Base-by-base conservation (phyloP, 1,140 invertebrate species). In the Drosophila nannoptera region DNA sequence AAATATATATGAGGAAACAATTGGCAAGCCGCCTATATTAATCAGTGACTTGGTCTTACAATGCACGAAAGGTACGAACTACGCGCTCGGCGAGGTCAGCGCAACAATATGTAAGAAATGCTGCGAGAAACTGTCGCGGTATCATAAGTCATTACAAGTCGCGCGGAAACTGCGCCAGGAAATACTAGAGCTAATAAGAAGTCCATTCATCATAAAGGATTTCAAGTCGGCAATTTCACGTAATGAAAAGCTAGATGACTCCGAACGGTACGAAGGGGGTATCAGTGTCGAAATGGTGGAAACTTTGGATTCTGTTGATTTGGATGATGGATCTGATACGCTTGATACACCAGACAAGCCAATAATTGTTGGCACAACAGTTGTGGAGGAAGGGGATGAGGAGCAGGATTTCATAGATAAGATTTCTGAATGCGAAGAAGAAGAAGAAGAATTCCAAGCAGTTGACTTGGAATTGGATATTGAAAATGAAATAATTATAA, bases 401-500 rank as follows among this genome's bases (percentile, higher is more conserved):
- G 66, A 77, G 29, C 72, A 75, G 7, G 35, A 60, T 11, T 55
- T 69, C 8, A 48, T 70, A 7, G 32, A 70, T 2, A 86, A 83
- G 7, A 50, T 67, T 46, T 63, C 65, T 0, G 62, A 63, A 5
- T 45, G 49, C 11, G 77, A 54, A 0, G 78, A 63, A 7, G 77
- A 54, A 0, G 78, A 63, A 7, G 68, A 75, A 8, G 76, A 80
- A 49, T 62, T 65, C 6, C 74, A 86, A 1, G 50, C 82, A 0
- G 71, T 86, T 29, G 68, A 81, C 32, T 32, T 86, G 14, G 77
- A 84, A 7, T 59, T 82, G 31, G 77, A 86, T 53, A 87, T 86
- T 22, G 81, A 86, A 8, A 87, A 77, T 40, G 81, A 86, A 31
- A 86, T 86, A 35, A 80, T 86, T 35, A 86, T 86, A 38, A 76